Evolutionary conservation across 2,113 vertebrate genomes (phyloP), one percentile per base, ranked within the genome.

Genomic region (Nothobranchius kuhntae): DNA sequence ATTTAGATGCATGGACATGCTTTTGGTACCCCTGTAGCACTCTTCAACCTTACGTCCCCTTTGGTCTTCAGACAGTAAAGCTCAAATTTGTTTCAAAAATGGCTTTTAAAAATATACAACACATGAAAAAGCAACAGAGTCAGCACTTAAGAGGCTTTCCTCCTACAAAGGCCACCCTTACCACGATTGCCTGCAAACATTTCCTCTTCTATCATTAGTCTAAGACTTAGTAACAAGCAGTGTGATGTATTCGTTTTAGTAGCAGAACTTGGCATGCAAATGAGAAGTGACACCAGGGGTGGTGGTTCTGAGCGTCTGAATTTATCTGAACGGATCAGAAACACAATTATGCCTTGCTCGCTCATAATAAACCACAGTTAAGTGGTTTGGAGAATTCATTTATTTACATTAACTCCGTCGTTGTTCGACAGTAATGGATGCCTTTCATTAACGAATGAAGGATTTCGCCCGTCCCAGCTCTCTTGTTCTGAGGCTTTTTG

Each of bases 331-430:
- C 79, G 87, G 86, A 91, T 92, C 87, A 87, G 89, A 89, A 90
- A 88, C 85, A 86, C 87, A 90, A 91, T 92, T 91, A 90, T 71
- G 77, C 80, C 82, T 90, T 84, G 88, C 88, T 88, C 67, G 61
- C 82, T 91, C 86, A 91, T 91, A 88, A 91, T 91, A 90, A 91
- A 92, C 66, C 86, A 77, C 64, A 64, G 85, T 83, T 91, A 91
- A 92, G 86, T 90, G 89, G 84, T 82, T 88, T 87, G 86, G 89
- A 91, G 86, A 81, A 91, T 90, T 91, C 88, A 92, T 91, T 91
- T 90, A 89, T 92, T 90, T 89, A 89, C 86, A 91, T 93, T 89
- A 92, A 89, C 81, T 84, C 71, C 66, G 81, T 81, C 74, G 61
- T 67, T 26, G 59, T 68, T 56, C 60, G 87, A 89, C 91, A 87